Evolutionary conservation across 2,888 invertebrate genomes (phyloP).

Genomic region (Tetragonisca angustula): DNA sequence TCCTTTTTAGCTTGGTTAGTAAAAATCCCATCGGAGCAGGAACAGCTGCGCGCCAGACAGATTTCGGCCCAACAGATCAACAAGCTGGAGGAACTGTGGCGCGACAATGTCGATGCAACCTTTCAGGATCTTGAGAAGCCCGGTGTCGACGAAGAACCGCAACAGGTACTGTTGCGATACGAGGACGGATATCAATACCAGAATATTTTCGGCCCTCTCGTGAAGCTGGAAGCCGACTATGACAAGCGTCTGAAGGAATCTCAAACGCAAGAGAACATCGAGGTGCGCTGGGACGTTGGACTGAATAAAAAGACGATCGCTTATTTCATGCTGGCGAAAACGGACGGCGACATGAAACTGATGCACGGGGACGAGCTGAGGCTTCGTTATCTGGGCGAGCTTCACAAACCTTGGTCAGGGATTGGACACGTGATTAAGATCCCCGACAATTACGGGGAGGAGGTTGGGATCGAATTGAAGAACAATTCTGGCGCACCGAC

Average conservation of each 20-base stretch:
- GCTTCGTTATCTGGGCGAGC: conserved; percentile 95
- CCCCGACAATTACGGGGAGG: conserved; percentile 98
- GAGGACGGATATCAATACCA: conserved; percentile 99
- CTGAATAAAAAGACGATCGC: conserved; percentile 99
- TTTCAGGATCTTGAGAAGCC: conserved; percentile 99
- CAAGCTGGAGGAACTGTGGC: conserved; percentile 99
- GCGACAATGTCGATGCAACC: conserved; percentile 98
- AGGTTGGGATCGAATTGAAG: conserved; percentile 98
- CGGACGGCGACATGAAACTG: conserved; percentile 98
- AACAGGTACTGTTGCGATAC: conserved; percentile 91
- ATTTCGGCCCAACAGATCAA: conserved; percentile 99
- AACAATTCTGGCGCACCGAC: conserved; percentile 95
- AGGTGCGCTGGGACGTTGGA: conserved; percentile 99
- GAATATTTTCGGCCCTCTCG: conserved; percentile 98
- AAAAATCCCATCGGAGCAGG: conserved; percentile 98
- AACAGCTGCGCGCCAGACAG: conserved; percentile 97
- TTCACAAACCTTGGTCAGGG: conserved; percentile 98
- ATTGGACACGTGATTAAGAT: conserved; percentile 99
- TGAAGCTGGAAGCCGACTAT: conserved; percentile 98
- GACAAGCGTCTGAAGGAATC: conserved; percentile 99
- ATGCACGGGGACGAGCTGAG: conserved; percentile 99
- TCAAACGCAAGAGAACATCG: conserved; percentile 98
- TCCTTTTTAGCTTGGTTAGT: conserved; percentile 98
- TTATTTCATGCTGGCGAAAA: conserved; percentile 98
- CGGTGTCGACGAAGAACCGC: conserved; percentile 98